Conservation (phyloP, 1,140 invertebrate genomes). For the Calycopis cecrops region DNA sequence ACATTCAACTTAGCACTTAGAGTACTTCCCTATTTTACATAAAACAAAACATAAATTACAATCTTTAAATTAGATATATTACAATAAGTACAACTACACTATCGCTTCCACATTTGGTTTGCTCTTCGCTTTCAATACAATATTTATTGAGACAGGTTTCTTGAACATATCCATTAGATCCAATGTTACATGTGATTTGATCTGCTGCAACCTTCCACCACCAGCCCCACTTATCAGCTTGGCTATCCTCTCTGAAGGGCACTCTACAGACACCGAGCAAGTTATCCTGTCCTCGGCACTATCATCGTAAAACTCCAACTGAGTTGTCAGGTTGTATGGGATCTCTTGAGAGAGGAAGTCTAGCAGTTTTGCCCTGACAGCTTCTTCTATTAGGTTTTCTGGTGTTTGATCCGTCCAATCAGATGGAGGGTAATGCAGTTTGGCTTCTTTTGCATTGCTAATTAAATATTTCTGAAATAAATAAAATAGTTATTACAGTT, state of each 20-base stretch:
- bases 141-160: conserved; percentile 48
- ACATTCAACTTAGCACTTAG: too few relatives aligned
- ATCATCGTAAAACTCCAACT: conserved; percentile 81
- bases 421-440: conserved; percentile 81
- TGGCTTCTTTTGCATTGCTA: conserved; percentile 76
- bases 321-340: conserved; percentile 83
- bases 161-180: conserved; percentile 59
- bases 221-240: conserved; percentile 79
- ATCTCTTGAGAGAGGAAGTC: conserved; percentile 88
- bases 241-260: conserved; percentile 77
- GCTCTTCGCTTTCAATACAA: conserved; percentile 43
- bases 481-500: conserved; percentile 16
- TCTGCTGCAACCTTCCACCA: conserved; percentile 80
- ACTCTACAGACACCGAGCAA: conserved; percentile 78
- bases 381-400: conserved; percentile 80
- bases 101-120: conserved; percentile 26
- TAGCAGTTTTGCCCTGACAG: conserved; percentile 86
- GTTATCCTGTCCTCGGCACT: conserved; percentile 77
- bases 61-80: too few relatives aligned
- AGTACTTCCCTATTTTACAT: too few relatives aligned
- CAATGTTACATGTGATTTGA: conserved; percentile 76
- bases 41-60: too few relatives aligned
- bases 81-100: conserved; percentile 4
- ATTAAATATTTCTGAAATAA: conserved; percentile 82
- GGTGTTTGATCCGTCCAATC: conserved; percentile 83